These are phyloP conservation scores for Lobophora halterata DNA, from an alignment of 2,888 invertebrate genomes.

Conservation along the genomic window DNA sequence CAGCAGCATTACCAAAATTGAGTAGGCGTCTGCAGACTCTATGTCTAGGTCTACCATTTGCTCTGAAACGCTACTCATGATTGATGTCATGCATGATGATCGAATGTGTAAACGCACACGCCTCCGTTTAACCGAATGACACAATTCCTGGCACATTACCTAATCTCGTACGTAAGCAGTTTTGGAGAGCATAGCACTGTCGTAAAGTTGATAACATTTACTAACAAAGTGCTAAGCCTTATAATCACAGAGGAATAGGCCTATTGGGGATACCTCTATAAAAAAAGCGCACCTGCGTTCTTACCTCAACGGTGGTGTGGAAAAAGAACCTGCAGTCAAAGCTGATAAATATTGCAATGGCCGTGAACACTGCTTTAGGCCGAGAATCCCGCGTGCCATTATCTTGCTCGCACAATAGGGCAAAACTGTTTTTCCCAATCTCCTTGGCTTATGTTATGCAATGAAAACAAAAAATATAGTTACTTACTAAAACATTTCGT, in stretches of 20 bases:
- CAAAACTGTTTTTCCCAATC: no score
- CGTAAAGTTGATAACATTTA: background rate
- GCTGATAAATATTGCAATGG: no score
- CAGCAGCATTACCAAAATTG: conserved; percentile 23
- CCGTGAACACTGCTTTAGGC: no score
- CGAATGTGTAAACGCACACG: conserved; percentile 66
- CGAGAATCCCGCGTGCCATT: no score
- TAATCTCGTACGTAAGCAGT: conserved; percentile 62
- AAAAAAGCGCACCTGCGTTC: conserved; percentile 76
- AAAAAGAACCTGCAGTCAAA: conserved; percentile 52
- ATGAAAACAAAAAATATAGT: no score
- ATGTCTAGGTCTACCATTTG: conserved; percentile 57
- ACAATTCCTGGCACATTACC: conserved; percentile 75
- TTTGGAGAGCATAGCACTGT: conserved; percentile 36
- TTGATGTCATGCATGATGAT: conserved; percentile 47
- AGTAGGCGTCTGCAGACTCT: conserved; percentile 57
- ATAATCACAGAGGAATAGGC: conserved; percentile 73
- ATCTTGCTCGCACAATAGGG: no score
- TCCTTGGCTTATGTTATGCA: no score
- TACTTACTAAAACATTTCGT: no score
- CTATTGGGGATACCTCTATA: conserved; percentile 77
- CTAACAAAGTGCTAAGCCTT: background rate
- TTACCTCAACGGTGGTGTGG: conserved; percentile 77
- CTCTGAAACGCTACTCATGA: conserved; percentile 61
- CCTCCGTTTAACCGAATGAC: conserved; percentile 71